phyloP scores from a whole-genome alignment of 2,797 vertebrate genomes.

The Melanotaenia parkinsoni region DNA sequence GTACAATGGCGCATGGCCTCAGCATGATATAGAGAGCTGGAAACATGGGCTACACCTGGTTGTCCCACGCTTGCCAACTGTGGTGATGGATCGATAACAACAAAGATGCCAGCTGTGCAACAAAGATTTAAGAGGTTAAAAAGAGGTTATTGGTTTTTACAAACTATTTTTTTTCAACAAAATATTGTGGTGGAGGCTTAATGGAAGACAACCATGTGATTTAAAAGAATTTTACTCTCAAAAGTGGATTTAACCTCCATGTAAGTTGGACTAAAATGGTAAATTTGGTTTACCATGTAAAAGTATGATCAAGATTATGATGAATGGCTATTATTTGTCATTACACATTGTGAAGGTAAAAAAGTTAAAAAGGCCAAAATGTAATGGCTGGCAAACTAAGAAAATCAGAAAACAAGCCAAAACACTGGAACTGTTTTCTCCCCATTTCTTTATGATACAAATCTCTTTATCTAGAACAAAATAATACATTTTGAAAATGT shows the following conservation, averaged over 20 bases:
- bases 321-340: not conserved
- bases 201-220: constrained; percentile 28
- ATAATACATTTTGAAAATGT: not conserved
- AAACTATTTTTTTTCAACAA: constrained; percentile 23
- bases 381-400: too few species aligned
- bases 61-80: constrained; percentile 39
- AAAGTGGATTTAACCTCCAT: constrained; percentile 27
- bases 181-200: constrained; percentile 29
- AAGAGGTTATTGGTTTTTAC: constrained; percentile 69
- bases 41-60: constrained; percentile 52
- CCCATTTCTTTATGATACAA: not conserved
- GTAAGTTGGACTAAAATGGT: constrained; percentile 5
- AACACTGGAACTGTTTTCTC: not conserved
- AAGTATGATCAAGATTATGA: not conserved
- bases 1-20: constrained; percentile 24
- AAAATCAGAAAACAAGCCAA: not conserved
- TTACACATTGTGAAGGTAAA: not conserved
- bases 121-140: constrained; percentile 72
- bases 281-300: not conserved
- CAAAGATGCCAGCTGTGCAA: constrained; percentile 64
- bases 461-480: not conserved
- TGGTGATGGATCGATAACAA: constrained; percentile 67
- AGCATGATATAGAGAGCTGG: not conserved
- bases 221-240: constrained; percentile 44
- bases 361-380: too few species aligned